A percentile compares a stretch with the other conserved stretches of the same genome.
These are phyloP conservation scores for Cyphomyrus plagiostoma DNA, from an alignment of 2,113 vertebrate species.

Conservation along the genomic window DNA sequence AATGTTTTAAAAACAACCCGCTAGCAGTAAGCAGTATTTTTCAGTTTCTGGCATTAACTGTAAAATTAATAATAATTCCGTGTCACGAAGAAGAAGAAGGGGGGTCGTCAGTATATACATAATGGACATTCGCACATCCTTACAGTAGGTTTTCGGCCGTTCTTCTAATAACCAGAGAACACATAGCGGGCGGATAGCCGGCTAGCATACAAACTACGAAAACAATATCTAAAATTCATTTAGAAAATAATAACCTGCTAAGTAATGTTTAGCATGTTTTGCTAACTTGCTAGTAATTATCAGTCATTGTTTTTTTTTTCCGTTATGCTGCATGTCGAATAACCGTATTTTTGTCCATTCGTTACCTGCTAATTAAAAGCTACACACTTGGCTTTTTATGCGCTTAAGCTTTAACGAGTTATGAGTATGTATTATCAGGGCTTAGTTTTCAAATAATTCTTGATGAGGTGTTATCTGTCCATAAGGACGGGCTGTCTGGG, in stretches of 20 bases:
- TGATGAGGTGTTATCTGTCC: neutral
- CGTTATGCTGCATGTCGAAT: neutral
- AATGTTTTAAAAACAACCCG: neutral
- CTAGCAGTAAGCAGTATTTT: neutral
- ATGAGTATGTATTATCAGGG: neutral
- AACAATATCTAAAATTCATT: neutral
- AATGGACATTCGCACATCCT: conserved; percentile 45
- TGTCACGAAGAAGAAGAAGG: neutral
- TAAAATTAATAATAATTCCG: neutral
- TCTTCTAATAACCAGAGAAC: neutral
- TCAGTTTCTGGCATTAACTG: neutral
- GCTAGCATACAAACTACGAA: neutral
- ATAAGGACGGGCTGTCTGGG: neutral
- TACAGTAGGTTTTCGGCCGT: conserved; percentile 47
- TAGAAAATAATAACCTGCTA: neutral
- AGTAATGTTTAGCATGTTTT: neutral
- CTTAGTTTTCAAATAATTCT: neutral
- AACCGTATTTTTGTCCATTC: neutral
- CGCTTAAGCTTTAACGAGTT: neutral
- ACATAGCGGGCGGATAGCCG: neutral
- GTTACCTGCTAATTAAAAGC: neutral
- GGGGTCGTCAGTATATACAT: neutral
- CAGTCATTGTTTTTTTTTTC: neutral
- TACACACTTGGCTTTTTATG: neutral
- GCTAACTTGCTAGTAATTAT: neutral